Conservation (phyloP, 2,888 invertebrate genomes). For the Catocala nupta region DNA sequence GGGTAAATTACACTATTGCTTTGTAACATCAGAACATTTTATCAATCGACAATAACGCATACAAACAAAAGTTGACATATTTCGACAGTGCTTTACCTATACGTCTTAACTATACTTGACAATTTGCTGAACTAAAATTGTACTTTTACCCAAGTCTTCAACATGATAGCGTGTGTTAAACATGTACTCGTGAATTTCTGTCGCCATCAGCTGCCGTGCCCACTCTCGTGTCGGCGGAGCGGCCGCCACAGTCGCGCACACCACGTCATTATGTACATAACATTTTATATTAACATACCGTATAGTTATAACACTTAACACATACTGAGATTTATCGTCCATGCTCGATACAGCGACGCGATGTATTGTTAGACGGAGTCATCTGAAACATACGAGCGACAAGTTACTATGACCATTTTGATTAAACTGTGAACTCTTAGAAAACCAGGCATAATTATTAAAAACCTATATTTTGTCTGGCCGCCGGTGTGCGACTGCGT, state of each 20-base stretch:
- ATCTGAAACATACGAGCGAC: constrained; percentile 66
- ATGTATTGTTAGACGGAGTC: constrained; percentile 81
- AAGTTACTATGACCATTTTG: constrained; percentile 1
- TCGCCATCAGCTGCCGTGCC: constrained; percentile 10
- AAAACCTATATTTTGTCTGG: no score
- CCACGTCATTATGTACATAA: constrained; percentile 64
- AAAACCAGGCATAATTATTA: no score
- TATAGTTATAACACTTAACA: constrained; percentile 81
- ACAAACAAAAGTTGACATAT: constrained; percentile 3
- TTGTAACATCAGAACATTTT: constrained; percentile 1
- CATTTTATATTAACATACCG: constrained; percentile 57
- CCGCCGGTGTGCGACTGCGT: no score
- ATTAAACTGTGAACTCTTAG: not conserved
- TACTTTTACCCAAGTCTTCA: constrained; percentile 51
- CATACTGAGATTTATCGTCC: constrained; percentile 85
- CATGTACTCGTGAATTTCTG: constrained; percentile 21
- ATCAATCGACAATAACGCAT: not conserved
- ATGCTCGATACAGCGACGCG: constrained; percentile 79
- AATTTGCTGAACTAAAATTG: constrained; percentile 28
- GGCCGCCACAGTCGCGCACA: constrained; percentile 23
- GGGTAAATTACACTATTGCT: constrained; percentile 35
- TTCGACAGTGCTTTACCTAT: not conserved
- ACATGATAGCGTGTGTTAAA: constrained; percentile 9
- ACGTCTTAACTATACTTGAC: constrained; percentile 6
- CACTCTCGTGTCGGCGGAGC: not conserved